Evolutionary conservation across 2,113 vertebrate species (phyloP), one percentile per base, ranked within the genome.

Genomic region (Pseudopodoces humilis): DNA sequence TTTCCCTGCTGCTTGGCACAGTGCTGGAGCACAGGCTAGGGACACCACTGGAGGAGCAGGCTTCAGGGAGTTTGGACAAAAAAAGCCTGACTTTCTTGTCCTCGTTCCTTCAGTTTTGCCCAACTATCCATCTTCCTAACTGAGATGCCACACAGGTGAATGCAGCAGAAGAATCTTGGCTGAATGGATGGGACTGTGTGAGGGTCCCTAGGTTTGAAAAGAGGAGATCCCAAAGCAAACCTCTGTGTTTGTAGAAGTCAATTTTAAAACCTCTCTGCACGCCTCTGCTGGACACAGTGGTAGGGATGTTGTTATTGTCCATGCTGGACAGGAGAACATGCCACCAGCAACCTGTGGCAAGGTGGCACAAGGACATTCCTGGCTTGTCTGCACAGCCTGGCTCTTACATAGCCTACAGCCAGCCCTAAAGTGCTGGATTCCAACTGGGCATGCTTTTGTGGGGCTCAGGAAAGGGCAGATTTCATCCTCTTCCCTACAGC

Each of bases 231-330:
- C 25, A 8, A 39, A 71, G 35, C 4, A 15, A 68, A 14, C 10
- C 10, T 3, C 64, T 47, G 23, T 56, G 12, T 78, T 83, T 67
- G 10, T 23, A 21, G 35, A 64, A 63, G 22, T 67, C 31, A 37
- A 0, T 52, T 33, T 52, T 2, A 4, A 56, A 49, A 6, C n/a
- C 39, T 87, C 49, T 31, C 60, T 15, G 2, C 71, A 21, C 2
- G 2, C 23, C 21, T 65, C 23, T 67, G 33, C 25, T 6, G 5
- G 28, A 19, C n/a, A 10, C 9, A 24, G 50, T 0, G 0, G 11
- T 22, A 7, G 53, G 33, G 24, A 7, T 33, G 33, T 37, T 63
- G 21, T 17, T 63, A 4, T 6, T 68, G 33, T 43, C 77, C 0
- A 0, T 41, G n/a, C 39, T 64, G 81, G 44, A 30, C 53, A 41